These are phyloP conservation scores for Corella eumyota DNA, from an alignment of 23 tunicate species.

Conservation along the genomic window DNA sequence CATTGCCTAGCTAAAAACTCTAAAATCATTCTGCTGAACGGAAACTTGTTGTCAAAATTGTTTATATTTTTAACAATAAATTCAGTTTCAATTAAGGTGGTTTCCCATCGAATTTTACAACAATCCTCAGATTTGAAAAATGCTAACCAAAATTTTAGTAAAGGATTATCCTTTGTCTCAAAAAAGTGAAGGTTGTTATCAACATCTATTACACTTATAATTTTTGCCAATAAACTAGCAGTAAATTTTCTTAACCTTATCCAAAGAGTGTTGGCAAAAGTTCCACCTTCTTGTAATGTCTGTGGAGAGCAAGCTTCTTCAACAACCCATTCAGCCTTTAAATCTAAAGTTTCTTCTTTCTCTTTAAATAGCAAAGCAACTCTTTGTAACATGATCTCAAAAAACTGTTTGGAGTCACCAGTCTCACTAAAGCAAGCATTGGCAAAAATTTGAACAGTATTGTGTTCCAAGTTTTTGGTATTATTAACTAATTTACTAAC, in stretches of 20 bases:
- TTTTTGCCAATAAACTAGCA: conserved; percentile 12
- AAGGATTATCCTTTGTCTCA: background rate
- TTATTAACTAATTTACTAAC: conserved; percentile 26
- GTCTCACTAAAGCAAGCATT: conserved; percentile 3
- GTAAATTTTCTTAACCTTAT: conserved; percentile 15
- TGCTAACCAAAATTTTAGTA: background rate
- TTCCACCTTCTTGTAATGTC: conserved; percentile 37
- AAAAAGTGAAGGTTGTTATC: conserved; percentile 26
- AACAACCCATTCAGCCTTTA: conserved; percentile 9
- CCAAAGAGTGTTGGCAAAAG: conserved; percentile 47
- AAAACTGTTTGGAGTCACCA: background rate
- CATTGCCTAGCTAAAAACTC: too few relatives aligned
- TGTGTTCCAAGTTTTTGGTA: conserved; percentile 7
- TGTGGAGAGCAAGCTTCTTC: conserved; percentile 32
- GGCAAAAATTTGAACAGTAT: conserved; percentile 29
- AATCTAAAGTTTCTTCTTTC: conserved; percentile 7
- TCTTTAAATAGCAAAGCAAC: conserved; percentile 7
- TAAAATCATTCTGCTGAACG: background rate
- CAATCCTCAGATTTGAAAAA: background rate
- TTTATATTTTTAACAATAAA: background rate
- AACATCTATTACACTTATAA: conserved; percentile 20
- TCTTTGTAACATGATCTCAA: conserved; percentile 11
- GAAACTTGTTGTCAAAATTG: background rate
- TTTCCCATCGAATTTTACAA: conserved; percentile 10
- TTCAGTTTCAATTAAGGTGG: too few relatives aligned